Evolutionary conservation across 2,113 vertebrate genomes (phyloP).

Genomic region (Rhinogobius similis): DNA sequence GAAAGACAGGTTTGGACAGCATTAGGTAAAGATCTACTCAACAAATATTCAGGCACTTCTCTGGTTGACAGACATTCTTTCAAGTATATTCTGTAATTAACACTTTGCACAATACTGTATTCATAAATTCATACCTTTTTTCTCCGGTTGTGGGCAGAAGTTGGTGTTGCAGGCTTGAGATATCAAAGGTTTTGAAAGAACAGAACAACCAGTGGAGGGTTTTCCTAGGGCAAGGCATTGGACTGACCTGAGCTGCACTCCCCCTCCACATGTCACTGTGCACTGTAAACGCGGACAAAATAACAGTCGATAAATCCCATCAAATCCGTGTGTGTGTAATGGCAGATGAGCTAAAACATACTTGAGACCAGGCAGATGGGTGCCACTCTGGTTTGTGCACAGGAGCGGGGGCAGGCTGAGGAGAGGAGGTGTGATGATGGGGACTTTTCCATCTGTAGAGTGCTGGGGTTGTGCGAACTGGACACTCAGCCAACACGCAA

Average conservation of each 20-base stretch:
- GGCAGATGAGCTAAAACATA: slow-evolving; percentile 36
- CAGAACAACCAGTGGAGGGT: slow-evolving; percentile 70
- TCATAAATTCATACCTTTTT: slow-evolving; percentile 73
- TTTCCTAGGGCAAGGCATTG: slow-evolving; percentile 79
- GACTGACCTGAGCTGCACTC: slow-evolving; percentile 80
- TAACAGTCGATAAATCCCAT: not conserved
- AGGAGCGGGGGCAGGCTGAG: slow-evolving; percentile 45
- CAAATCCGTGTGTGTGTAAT: not conserved
- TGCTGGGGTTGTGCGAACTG: slow-evolving; percentile 49
- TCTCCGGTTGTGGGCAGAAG: slow-evolving; percentile 81
- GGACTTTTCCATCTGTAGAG: slow-evolving; percentile 36
- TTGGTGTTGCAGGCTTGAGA: slow-evolving; percentile 85
- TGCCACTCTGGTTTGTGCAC: slow-evolving; percentile 75
- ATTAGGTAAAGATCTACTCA: not conserved
- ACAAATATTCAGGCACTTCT: not conserved
- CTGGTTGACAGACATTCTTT: not conserved
- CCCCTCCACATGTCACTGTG: slow-evolving; percentile 86
- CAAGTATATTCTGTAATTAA: no score
- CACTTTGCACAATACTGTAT: not conserved
- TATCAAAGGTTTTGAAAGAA: slow-evolving; percentile 73
- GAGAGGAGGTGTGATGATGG: slow-evolving; percentile 25
- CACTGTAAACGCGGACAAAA: slow-evolving; percentile 70
- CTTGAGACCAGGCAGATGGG: slow-evolving; percentile 86
- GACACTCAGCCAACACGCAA: slow-evolving; percentile 75
- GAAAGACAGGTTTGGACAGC: not conserved